Evolutionary conservation across 2,888 invertebrate species (phyloP).

Genomic region (Atherix ibis): DNA sequence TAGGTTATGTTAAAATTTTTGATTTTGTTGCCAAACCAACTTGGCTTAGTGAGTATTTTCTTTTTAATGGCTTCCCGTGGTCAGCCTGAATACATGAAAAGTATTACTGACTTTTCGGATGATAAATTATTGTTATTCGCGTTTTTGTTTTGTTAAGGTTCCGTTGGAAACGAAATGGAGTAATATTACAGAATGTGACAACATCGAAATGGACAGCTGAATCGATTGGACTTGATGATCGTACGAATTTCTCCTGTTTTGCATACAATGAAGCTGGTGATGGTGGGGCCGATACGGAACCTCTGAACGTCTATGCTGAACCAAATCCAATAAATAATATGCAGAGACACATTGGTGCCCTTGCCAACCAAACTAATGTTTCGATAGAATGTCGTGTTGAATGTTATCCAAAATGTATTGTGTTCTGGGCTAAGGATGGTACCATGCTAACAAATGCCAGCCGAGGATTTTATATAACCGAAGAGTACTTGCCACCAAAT

Average conservation of each 20-base stretch:
- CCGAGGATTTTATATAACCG: conserved; percentile 50
- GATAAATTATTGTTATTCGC: no score
- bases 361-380: conserved; percentile 59
- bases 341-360: conserved; percentile 63
- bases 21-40: no score
- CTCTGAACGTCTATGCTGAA: conserved; percentile 62
- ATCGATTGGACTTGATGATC: conserved; percentile 68
- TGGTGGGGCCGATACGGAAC: conserved; percentile 48
- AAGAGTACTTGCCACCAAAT: conserved; percentile 53
- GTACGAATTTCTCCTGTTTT: conserved; percentile 79
- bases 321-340: conserved; percentile 76
- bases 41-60: no score
- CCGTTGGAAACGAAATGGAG: conserved; percentile 65
- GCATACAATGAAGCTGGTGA: conserved; percentile 76
- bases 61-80: no score
- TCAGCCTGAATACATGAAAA: no score
- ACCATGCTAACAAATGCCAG: conserved; percentile 46
- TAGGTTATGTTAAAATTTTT: no score
- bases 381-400: conserved; percentile 77
- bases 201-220: conserved; percentile 64
- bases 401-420: conserved; percentile 71
- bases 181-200: conserved; percentile 54
- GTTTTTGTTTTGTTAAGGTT: no score
- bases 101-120: no score
- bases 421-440: conserved; percentile 72